Evolutionary conservation across 1,140 invertebrate species (phyloP).

Genomic region (Musca vetustissima): DNA sequence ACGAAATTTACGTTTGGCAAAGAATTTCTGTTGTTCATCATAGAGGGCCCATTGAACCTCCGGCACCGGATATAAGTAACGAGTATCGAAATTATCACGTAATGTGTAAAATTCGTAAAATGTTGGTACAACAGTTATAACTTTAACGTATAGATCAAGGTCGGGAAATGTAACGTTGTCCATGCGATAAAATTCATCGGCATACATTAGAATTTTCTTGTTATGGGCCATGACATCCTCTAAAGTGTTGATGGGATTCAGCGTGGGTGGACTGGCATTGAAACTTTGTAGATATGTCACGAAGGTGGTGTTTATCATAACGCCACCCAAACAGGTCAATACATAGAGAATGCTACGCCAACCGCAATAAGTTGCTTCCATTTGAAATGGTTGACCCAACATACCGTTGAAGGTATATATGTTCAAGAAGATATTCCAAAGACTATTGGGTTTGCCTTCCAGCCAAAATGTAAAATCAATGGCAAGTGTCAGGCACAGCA

Average conservation of each 20-base stretch:
- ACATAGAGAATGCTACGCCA: slow-evolving; percentile 7
- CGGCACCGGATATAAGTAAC: slow-evolving; percentile 2
- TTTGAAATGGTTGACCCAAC: neutral
- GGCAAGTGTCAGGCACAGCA: neutral
- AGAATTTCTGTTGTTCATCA: slow-evolving; percentile 9
- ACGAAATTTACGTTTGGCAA: slow-evolving; percentile 8
- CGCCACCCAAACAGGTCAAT: neutral
- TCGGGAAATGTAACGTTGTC: neutral
- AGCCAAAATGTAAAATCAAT: neutral
- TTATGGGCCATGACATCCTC: neutral
- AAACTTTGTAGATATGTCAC: slow-evolving; percentile 9
- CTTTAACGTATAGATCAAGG: neutral
- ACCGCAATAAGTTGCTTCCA: neutral
- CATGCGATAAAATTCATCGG: neutral
- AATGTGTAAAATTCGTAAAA: neutral
- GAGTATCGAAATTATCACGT: neutral
- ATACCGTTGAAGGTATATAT: neutral
- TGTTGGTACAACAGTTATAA: neutral
- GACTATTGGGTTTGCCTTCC: neutral
- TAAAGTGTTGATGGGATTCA: neutral
- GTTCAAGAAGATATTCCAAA: neutral
- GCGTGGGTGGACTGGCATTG: neutral
- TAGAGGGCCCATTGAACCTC: neutral
- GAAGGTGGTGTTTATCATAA: slow-evolving; percentile 9
- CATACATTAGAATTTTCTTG: neutral